Conservation (phyloP, 2,113 vertebrate genomes). For the Pandion haliaetus region DNA sequence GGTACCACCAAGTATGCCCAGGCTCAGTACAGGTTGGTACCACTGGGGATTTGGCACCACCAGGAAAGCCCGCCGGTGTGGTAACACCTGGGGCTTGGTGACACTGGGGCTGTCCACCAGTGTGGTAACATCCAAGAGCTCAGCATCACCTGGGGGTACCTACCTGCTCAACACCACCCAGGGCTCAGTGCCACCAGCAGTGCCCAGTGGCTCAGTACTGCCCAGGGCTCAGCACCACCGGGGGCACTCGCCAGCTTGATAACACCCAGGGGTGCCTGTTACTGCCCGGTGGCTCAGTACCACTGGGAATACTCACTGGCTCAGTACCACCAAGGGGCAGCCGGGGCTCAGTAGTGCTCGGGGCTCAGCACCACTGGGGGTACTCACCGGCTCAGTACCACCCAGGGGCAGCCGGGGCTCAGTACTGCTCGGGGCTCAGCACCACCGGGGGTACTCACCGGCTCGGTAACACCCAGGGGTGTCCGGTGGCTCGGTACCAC, state of each 20-base stretch:
- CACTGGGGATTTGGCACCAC: not conserved
- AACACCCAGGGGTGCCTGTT: not conserved
- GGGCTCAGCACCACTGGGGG: not conserved
- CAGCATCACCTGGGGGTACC: not conserved
- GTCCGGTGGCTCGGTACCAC: not conserved
- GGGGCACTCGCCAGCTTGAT: not conserved
- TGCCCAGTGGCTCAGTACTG: not conserved
- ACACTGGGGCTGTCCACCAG: not conserved
- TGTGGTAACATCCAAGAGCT: not conserved
- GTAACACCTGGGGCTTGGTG: not conserved
- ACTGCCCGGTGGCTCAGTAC: not conserved
- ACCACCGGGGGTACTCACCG: not conserved
- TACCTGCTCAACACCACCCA: accelerated
- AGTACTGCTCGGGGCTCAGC: not conserved
- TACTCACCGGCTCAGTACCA: not conserved
- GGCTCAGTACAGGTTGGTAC: not conserved
- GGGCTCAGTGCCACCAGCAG: not conserved
- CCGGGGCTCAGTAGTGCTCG: not conserved
- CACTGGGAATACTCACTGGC: not conserved
- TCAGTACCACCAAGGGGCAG: not conserved
- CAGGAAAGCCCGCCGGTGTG: not conserved
- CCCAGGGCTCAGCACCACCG: not conserved
- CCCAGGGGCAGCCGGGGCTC: not conserved
- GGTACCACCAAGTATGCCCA: too few relatives aligned
- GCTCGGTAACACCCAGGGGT: not conserved